Conservation (phyloP, 2,888 invertebrate genomes). For the Trichacis sp. region DNA sequence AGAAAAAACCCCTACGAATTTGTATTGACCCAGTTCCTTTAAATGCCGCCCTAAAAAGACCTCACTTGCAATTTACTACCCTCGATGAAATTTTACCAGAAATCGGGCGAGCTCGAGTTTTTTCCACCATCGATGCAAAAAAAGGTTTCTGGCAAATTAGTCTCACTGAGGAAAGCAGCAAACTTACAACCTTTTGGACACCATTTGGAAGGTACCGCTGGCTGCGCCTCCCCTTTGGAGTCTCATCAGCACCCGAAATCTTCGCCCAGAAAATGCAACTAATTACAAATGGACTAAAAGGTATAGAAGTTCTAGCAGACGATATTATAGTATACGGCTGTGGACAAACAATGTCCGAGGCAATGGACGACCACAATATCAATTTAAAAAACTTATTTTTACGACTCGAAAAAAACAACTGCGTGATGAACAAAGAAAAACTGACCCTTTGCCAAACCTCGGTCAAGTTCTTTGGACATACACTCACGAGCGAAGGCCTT, state of each 20-base stretch:
- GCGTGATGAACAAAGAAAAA: slow-evolving; percentile 9
- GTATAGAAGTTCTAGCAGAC: slow-evolving; percentile 4
- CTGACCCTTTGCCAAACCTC: slow-evolving; percentile 2
- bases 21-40: slow-evolving; percentile 9
- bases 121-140: too few species aligned
- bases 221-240: slow-evolving; percentile 12
- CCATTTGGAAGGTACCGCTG: slow-evolving; percentile 13
- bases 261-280: slow-evolving; percentile 6
- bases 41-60: slow-evolving; percentile 5
- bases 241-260: slow-evolving; percentile 18
- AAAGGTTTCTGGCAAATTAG: slow-evolving; percentile 6
- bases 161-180: background rate
- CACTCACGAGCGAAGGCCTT: slow-evolving; percentile 6
- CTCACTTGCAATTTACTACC: slow-evolving; percentile 7
- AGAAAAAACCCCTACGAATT: slow-evolving; percentile 7
- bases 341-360: slow-evolving; percentile 9
- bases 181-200: background rate
- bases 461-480: slow-evolving; percentile 17
- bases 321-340: slow-evolving; percentile 10
- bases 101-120: slow-evolving; percentile 6
- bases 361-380: background rate
- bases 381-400: slow-evolving; percentile 1
- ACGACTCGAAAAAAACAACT: slow-evolving; percentile 1
- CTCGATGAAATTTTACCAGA: slow-evolving; percentile 13
- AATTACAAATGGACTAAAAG: slow-evolving; percentile 6